Evolutionary conservation across 2,888 invertebrate species (phyloP), one percentile per base, ranked within the genome.

Genomic region (Aspidiotus rigidus): DNA sequence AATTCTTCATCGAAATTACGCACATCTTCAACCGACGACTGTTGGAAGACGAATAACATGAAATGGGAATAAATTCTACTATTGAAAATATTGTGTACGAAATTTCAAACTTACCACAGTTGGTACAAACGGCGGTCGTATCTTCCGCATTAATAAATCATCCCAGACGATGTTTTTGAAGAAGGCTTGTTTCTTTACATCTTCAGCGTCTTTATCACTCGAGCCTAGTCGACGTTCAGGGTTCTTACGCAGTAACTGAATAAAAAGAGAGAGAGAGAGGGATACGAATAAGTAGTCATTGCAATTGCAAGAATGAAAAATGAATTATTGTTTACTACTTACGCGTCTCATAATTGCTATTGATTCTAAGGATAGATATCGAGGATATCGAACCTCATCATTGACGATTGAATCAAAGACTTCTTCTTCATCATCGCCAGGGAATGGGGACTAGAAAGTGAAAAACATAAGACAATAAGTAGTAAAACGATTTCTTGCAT

Each of bases 1-100:
- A 99, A 99, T 81, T 99, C 99, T 79, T 98, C 97, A 79, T 99
- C 99, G 79, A 99, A 99, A 80, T 99, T 99, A 77, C 97, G 96
- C 39, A 99, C 99, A 79, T 99, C 99, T 80, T 99, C 99, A 77
- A 91, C 83, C 76, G 87, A 86, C 75, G 85, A 83, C 92, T 93
- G 77, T 39, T 81, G 80, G 72, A 73, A 71, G 72, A 71, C 72
- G 57, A 71, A 70, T 69, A 69, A 39, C 13, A 49, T 11, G 10
- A 49, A 49, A n/a, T 49, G 49, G 6, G 49, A 49, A 49, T 49
- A 6, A 28, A 28, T 28, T 28, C 5, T 28, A 3, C 5, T 5
- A 28, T 5, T 1, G 5, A 28, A 28, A 28, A 28, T 28, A 28
- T 5, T 28, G 28, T 5, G 28, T 5, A 1, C 28, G 28, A 28